Evolutionary conservation across 1,140 invertebrate genomes (phyloP).

Genomic region (Vanessa tameamea): DNA sequence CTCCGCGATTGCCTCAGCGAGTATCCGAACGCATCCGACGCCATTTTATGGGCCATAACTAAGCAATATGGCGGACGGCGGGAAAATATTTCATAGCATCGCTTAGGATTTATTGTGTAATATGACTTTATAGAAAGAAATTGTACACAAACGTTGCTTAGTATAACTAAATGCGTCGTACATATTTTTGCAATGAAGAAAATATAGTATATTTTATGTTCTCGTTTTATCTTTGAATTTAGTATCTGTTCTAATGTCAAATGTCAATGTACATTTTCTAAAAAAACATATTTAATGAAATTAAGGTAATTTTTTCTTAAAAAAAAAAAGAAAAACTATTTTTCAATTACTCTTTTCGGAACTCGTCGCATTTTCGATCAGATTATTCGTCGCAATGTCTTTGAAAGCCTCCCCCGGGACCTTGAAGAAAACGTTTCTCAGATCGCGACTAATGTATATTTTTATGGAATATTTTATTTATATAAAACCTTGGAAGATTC

Average conservation of each 20-base stretch:
- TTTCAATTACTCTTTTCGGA: not conserved
- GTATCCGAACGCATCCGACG: slow-evolving; percentile 42
- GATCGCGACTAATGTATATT: not conserved
- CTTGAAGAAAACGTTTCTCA: not conserved
- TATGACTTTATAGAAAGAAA: slow-evolving; percentile 12
- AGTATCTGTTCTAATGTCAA: too few relatives aligned
- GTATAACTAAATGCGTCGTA: not conserved
- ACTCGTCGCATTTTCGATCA: slow-evolving; percentile 9
- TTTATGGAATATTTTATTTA: not conserved
- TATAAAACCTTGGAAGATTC: too few relatives aligned
- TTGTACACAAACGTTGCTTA: not conserved
- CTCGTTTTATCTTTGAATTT: too few relatives aligned
- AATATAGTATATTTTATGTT: too few relatives aligned
- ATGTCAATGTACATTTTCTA: too few relatives aligned
- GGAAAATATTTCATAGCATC: slow-evolving; percentile 37
- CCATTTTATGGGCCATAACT: slow-evolving; percentile 63
- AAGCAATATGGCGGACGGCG: slow-evolving; percentile 54
- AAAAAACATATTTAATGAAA: too few relatives aligned
- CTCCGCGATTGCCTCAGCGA: slow-evolving; percentile 38
- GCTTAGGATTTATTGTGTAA: slow-evolving; percentile 29
- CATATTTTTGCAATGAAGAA: too few relatives aligned
- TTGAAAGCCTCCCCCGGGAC: slow-evolving; percentile 1
- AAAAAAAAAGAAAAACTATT: too few relatives aligned
- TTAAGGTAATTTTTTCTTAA: too few relatives aligned
- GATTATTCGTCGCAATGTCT: not conserved